Conservation (phyloP, 1,140 invertebrate genomes). For the Drosophila athabasca region DNA sequence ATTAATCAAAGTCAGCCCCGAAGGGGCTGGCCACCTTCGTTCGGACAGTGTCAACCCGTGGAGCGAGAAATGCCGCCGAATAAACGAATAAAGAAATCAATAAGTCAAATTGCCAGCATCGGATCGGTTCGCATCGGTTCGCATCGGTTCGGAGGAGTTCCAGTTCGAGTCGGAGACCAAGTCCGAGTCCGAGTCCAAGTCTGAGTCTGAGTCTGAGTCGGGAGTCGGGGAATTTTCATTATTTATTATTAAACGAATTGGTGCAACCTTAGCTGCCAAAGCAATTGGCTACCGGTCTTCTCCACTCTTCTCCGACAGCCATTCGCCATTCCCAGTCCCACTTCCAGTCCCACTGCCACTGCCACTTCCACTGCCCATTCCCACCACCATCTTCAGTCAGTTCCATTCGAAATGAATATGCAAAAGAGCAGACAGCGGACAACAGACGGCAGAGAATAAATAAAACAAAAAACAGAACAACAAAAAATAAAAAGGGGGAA, state of each 20-base stretch:
- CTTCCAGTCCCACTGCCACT: background rate
- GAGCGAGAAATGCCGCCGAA: constrained; percentile 12
- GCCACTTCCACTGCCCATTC: constrained; percentile 21
- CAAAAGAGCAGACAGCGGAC: constrained; percentile 50
- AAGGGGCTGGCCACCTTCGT: constrained; percentile 20
- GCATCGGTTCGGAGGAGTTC: background rate
- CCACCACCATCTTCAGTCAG: constrained; percentile 16
- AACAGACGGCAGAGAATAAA: constrained; percentile 32
- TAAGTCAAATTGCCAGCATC: constrained; percentile 58
- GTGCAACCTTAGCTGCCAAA: constrained; percentile 80
- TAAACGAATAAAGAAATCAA: constrained; percentile 67
- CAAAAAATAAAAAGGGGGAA: background rate
- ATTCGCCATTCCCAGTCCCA: background rate
- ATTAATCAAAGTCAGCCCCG: constrained; percentile 63
- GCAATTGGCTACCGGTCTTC: constrained; percentile 80
- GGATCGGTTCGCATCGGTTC: constrained; percentile 3
- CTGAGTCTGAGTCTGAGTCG: background rate
- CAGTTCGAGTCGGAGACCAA: background rate
- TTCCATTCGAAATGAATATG: constrained; percentile 70
- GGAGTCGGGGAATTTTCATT: constrained; percentile 56
- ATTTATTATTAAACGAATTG: constrained; percentile 82
- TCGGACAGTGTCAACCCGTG: constrained; percentile 33
- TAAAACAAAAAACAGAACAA: constrained; percentile 16
- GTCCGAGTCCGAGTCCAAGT: background rate
- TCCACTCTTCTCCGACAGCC: constrained; percentile 4